These are phyloP conservation scores for Maccullochella peelii DNA, from an alignment of 2,113 vertebrate genomes.

Conservation along the genomic window DNA sequence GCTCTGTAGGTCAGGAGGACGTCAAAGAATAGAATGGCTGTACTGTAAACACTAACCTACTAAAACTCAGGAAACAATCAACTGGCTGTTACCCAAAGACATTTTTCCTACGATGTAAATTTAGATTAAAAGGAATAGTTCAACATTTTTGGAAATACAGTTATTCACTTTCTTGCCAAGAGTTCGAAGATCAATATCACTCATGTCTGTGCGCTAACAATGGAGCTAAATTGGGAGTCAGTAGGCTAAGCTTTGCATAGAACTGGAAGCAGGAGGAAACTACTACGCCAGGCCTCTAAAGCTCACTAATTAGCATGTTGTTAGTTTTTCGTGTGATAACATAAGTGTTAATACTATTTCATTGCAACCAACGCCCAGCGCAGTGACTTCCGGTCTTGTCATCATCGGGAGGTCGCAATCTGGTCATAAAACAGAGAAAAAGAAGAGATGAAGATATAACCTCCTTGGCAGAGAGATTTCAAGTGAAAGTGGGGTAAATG, in stretches of 20 bases:
- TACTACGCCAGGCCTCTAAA: neutral
- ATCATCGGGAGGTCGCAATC: neutral
- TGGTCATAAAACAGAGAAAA: neutral
- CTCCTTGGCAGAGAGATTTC: neutral
- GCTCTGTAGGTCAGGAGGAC: too few species aligned
- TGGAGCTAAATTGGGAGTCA: neutral
- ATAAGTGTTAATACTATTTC: too few species aligned
- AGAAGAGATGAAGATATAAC: neutral
- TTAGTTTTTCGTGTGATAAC: neutral
- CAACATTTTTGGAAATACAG: neutral
- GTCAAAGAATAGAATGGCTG: neutral
- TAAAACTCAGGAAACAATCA: neutral
- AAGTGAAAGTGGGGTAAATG: neutral
- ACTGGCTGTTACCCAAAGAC: neutral
- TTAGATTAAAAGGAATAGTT: neutral
- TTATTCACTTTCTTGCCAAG: neutral
- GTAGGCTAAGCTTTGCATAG: neutral
- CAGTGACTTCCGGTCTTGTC: neutral
- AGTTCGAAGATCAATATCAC: neutral
- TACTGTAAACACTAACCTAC: neutral
- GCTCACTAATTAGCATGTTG: neutral
- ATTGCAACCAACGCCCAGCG: too few species aligned
- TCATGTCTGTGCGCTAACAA: neutral
- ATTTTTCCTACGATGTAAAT: neutral
- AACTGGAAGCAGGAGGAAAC: neutral